Evolutionary conservation across 1,140 invertebrate genomes (phyloP), one percentile per base, ranked within the genome.

Genomic region (Zaprionus inermis): DNA sequence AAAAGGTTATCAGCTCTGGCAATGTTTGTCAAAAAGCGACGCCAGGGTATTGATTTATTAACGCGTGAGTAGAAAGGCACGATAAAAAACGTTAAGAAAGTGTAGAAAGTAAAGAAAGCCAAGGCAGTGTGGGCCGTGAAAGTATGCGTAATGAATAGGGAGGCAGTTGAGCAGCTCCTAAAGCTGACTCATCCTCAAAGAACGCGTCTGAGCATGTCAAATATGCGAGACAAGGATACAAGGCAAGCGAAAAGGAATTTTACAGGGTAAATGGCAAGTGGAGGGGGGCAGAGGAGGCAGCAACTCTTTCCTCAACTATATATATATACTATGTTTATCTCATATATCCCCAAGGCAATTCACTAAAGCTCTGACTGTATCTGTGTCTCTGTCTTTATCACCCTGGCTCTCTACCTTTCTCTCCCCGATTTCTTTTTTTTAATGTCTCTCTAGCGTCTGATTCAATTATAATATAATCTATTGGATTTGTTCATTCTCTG

Each of bases 401-500:
- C 49, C 36, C 60, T 38, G 14, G 46, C n/a, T 41, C 18, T 32
- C 28, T 46, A 12, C 30, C 9, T 16, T 24, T 20, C 38, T 58
- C 51, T 20, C 9, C 22, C 49, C 41, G 6, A 9, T 32, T 56
- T 61, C 16, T 12, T 6, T 46, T 49, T 52, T 44, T 36, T 32
- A 3, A 46, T 76, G 52, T 57, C 65, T 69, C 49, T 69, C 49
- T 51, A 59, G 68, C 41, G 38, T 55, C 55, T 72, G 57, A 88
- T 89, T 89, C 80, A 88, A 88, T 88, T 88, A 89, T 63, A 74
- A 83, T 80, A 64, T 89, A 88, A 88, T 88, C 73, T 80, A 89
- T 78, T 77, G 72, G 73, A 83, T 89, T 88, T 71, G 46, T 22
- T 49, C 44, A 70, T 22, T 44, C 44, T 70, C 49, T 70, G 41